A percentile compares a stretch with the other conserved stretches of the same genome.
phyloP scores from a whole-genome alignment of 2,113 vertebrate genomes.

The Conger conger region DNA sequence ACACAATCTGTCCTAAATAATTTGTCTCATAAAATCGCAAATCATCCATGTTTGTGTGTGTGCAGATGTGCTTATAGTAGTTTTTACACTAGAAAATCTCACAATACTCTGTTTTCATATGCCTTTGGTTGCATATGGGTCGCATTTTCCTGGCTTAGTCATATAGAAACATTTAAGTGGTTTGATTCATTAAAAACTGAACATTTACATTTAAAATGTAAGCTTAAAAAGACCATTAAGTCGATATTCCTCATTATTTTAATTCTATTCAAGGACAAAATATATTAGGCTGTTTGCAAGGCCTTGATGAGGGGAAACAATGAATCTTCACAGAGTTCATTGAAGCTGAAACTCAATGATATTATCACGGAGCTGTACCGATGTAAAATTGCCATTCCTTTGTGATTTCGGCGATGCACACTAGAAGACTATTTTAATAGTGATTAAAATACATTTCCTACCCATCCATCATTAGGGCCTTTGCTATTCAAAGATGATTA shows the following conservation, averaged over 20 bases:
- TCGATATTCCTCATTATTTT: neutral
- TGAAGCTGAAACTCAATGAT: constrained; percentile 51
- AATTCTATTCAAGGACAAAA: constrained; percentile 3
- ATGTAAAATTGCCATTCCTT: constrained; percentile 59
- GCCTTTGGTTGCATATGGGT: neutral
- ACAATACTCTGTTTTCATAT: neutral
- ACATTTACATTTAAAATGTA: neutral
- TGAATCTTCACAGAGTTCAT: constrained; percentile 56
- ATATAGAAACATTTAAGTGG: neutral
- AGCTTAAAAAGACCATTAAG: neutral
- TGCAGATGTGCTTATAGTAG: neutral
- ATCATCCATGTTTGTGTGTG: neutral
- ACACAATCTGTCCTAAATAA: no score
- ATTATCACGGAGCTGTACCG: constrained; percentile 34
- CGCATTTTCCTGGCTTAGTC: neutral
- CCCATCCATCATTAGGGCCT: constrained; percentile 66
- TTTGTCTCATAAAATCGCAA: no score
- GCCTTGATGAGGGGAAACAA: constrained; percentile 47
- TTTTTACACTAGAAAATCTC: no score
- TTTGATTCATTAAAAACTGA: neutral
- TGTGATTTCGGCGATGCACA: constrained; percentile 34
- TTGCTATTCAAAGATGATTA: constrained; percentile 53
- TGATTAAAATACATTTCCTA: constrained; percentile 67
- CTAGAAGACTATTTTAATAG: constrained; percentile 59
- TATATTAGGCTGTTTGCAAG: neutral